Evolutionary conservation across 2,888 invertebrate species (phyloP), one percentile per base, ranked within the genome.

Genomic region (Teleiodes luculella): DNA sequence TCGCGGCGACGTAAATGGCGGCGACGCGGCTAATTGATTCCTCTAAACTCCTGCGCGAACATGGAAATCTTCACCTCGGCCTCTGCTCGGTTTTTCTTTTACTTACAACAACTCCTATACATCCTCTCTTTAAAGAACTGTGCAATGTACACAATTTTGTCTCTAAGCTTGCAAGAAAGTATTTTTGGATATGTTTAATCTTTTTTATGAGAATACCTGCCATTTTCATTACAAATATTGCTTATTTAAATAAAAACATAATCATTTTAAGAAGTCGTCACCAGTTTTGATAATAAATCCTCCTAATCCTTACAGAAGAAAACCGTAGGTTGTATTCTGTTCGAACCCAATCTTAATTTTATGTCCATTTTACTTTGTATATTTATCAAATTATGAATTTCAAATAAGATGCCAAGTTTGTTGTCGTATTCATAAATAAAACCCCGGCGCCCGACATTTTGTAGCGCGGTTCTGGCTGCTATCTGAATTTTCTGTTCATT

Each of bases 21-120:
- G 57, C 63, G 64, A 65, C 62, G 65, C 63, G 59, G 66, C 72
- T 77, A 76, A 76, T 76, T 74, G 73, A 77, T 73, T 75, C 68
- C 69, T 69, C 67, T 57, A 55, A 56, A 59, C 59, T 59, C 47
- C 52, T 18, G 41, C 39, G 46, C 18, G 36, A 45, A 50, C 56
- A 56, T 53, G 48, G 49, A 54, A 48, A 48, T 45, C 46, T 16
- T 41, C 52, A 48, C 35, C 48, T 48, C 35, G 8, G 6, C 48
- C 35, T 18, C 46, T 13, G 7, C 46, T 14, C 8, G 30, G 13
- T 14, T 13, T 31, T 31, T 2, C 46, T 7, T 46, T 30, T 14
- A 24, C 24, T 3, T 24, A 4, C 24, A 3, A 3, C n/a, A n/a
- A n/a, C n/a, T n/a, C n/a, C n/a, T n/a, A n/a, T n/a, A n/a, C n/a